phyloP scores from a whole-genome alignment of 2,797 vertebrate genomes.

The Streptopelia turtur region DNA sequence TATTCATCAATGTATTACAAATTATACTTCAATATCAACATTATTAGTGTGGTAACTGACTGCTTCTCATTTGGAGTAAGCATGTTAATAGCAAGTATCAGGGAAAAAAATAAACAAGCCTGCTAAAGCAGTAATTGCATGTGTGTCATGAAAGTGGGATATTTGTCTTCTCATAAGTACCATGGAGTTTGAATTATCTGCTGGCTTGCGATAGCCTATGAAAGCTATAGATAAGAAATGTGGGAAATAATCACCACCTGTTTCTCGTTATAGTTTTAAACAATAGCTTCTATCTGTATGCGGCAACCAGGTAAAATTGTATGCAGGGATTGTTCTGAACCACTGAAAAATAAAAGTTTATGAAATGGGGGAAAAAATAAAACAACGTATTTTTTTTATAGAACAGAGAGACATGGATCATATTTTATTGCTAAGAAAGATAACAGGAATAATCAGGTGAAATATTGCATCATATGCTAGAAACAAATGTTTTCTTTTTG shows the following conservation, averaged over 20 bases:
- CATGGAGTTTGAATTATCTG: background rate
- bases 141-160: background rate
- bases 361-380: background rate
- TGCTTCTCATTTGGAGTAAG: background rate
- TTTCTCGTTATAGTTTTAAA: background rate
- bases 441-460: background rate
- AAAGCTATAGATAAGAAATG: background rate
- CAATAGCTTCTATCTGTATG: background rate
- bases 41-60: background rate
- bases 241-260: background rate
- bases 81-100: background rate
- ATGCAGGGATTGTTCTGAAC: background rate
- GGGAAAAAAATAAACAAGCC: background rate
- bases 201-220: background rate
- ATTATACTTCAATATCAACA: background rate
- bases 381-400: background rate
- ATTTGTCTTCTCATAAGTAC: background rate
- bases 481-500: background rate
- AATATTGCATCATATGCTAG: background rate
- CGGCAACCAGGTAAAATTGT: background rate
- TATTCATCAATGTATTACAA: background rate
- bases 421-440: background rate
- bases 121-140: background rate
- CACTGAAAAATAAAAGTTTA: background rate
- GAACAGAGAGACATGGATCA: background rate